A percentile compares a stretch with the other conserved stretches of the same genome.
Evolutionary conservation across 2,797 vertebrate genomes (phyloP).

Genomic region (Parauchenoglanis ngamensis): DNA sequence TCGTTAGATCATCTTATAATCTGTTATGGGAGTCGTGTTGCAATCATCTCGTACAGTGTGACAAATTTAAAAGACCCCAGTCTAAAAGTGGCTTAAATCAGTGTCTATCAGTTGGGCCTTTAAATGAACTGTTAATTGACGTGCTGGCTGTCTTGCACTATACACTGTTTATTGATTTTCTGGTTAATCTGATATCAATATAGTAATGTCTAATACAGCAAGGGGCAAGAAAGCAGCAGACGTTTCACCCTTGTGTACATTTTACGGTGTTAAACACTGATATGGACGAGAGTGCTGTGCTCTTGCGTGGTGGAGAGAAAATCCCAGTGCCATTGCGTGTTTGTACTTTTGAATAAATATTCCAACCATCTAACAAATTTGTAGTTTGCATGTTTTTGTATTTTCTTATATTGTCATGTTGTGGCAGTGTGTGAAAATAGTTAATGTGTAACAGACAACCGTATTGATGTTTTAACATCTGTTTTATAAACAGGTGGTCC

Average conservation of each 20-base stretch:
- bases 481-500: conserved; percentile 78
- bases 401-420: not conserved
- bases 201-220: not conserved
- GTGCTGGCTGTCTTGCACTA: not conserved
- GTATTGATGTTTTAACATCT: not conserved
- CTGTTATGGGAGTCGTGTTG: not conserved
- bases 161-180: not conserved
- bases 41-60: not conserved
- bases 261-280: not conserved
- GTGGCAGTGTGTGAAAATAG: not conserved
- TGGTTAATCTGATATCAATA: not conserved
- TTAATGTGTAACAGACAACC: not conserved
- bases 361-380: not conserved
- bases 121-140: not conserved
- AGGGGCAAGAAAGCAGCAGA: not conserved
- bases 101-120: not conserved
- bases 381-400: not conserved
- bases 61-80: no score
- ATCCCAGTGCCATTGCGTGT: no score
- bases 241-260: not conserved
- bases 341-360: not conserved
- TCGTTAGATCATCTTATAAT: not conserved
- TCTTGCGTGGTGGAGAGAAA: not conserved
- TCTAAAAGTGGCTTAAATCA: not conserved
- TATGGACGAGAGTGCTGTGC: not conserved